Evolutionary conservation across 2,888 invertebrate genomes (phyloP), one percentile per base, ranked within the genome.

Genomic region (Arrhopalites spinosus): DNA sequence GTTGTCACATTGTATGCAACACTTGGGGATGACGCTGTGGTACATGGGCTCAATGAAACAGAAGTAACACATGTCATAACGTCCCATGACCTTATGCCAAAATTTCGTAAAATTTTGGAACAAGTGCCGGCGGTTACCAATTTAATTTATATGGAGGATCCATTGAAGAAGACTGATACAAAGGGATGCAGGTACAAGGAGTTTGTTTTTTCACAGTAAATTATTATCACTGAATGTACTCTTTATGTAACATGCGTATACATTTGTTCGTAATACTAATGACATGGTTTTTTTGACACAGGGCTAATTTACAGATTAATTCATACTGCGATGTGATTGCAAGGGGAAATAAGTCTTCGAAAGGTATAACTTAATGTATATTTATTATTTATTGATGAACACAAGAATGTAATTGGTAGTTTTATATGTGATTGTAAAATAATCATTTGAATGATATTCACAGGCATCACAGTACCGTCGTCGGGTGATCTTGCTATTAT

Each of bases 1-100:
- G 93, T 98, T 84, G 97, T 97, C 1, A 99, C 98, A 0, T 92
- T 99, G 83, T 99, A 99, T 86, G 94, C 98, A 1, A 98, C 98
- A 0, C 88, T 99, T 17, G 97, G 98, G 47, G 96, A 97, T 85
- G 98, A 98, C 8, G 98, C 97, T 1, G 93, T 99, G 78, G 91
- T 93, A 7, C 97, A 97, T 86, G 97, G 97, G 83, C 93, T 99
- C 84, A 96, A 95, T 85, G 97, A 99, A 88, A 96, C 98, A 0
- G 96, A 97, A 85, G 96, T 95, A 0, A 91, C 92, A 64, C 92
- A 94, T 11, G 93, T 98, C 50, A 93, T 99, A 85, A 98, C 98
- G 23, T 92, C 95, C 43, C 92, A 93, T 86, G 95, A 96, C 78
- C 89, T 98, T 75, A 88, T 98, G 85, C 93, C 94, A 67, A 98